Evolutionary conservation across 2,888 invertebrate species (phyloP).

Genomic region (Prostheceraeus crozeri): DNA sequence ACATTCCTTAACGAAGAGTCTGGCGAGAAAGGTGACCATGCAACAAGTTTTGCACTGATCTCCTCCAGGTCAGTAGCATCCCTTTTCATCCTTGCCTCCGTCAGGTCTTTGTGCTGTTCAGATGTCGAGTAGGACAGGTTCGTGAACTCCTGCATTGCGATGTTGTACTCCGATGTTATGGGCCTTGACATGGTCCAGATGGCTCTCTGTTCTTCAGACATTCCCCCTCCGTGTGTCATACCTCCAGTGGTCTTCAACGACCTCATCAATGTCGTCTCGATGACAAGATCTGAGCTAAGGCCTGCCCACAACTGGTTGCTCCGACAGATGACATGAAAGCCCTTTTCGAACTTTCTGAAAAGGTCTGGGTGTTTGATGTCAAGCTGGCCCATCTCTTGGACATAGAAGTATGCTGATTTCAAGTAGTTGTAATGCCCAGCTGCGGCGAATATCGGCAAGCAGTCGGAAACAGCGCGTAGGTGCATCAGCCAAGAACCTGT

Average conservation of each 20-base stretch:
- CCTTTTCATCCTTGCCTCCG: constrained; percentile 35
- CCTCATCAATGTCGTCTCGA: constrained; percentile 40
- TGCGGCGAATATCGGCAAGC: constrained; percentile 38
- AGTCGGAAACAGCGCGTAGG: constrained; percentile 33
- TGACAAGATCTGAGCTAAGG: constrained; percentile 39
- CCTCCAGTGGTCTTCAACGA: constrained; percentile 37
- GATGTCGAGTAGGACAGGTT: constrained; percentile 33
- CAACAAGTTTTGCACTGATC: constrained; percentile 34
- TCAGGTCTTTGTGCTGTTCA: constrained; percentile 40
- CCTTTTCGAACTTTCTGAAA: constrained; percentile 35
- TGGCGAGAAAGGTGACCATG: constrained; percentile 34
- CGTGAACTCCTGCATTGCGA: constrained; percentile 40
- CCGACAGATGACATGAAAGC: constrained; percentile 35
- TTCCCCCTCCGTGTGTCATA: constrained; percentile 37
- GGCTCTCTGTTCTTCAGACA: constrained; percentile 38
- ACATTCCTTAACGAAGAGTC: constrained; percentile 40
- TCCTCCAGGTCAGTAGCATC: constrained; percentile 35
- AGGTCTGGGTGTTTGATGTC: constrained; percentile 34
- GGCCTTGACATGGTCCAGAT: constrained; percentile 40
- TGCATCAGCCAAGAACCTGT: constrained; percentile 34
- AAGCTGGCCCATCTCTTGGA: constrained; percentile 35
- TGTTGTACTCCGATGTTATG: constrained; percentile 36
- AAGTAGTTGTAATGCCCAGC: constrained; percentile 40
- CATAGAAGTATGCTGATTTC: constrained; percentile 38
- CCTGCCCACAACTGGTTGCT: constrained; percentile 39